These are phyloP conservation scores for Tapirus terrestris DNA, from an alignment of 2,113 vertebrate species.

Conservation along the genomic window DNA sequence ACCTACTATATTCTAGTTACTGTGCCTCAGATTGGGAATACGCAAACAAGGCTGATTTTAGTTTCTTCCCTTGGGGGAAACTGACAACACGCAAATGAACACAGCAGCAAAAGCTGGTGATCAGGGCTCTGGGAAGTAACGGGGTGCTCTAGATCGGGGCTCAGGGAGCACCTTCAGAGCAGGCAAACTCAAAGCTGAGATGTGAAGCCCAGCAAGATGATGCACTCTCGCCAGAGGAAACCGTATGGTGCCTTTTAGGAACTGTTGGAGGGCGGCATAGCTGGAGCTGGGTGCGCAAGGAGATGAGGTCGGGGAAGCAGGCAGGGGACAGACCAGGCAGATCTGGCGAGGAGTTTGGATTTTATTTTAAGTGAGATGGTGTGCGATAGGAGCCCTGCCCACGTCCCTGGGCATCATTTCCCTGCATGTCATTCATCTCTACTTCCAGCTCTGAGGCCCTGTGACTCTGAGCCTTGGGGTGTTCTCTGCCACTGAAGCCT, in stretches of 20 bases:
- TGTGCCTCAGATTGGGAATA: accelerated
- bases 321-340: too few relatives aligned
- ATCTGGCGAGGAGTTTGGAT: not conserved
- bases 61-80: not conserved
- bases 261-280: not conserved
- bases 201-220: not conserved
- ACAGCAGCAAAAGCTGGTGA: not conserved
- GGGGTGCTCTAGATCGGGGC: not conserved
- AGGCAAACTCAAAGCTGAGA: not conserved
- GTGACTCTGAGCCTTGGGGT: not conserved
- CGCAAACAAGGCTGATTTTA: accelerated
- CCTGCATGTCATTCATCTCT: accelerated
- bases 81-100: not conserved
- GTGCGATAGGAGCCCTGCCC: too few relatives aligned
- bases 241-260: accelerated
- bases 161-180: not conserved
- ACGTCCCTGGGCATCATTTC: accelerated
- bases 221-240: not conserved
- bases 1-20: accelerated
- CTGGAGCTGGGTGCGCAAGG: not conserved
- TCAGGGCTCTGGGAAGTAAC: not conserved
- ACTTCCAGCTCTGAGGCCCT: not conserved
- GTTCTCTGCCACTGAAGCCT: not conserved
- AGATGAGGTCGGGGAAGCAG: not conserved
- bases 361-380: not conserved